Evolutionary conservation across 2,113 vertebrate genomes (phyloP).

Genomic region (Ameiurus melas): DNA sequence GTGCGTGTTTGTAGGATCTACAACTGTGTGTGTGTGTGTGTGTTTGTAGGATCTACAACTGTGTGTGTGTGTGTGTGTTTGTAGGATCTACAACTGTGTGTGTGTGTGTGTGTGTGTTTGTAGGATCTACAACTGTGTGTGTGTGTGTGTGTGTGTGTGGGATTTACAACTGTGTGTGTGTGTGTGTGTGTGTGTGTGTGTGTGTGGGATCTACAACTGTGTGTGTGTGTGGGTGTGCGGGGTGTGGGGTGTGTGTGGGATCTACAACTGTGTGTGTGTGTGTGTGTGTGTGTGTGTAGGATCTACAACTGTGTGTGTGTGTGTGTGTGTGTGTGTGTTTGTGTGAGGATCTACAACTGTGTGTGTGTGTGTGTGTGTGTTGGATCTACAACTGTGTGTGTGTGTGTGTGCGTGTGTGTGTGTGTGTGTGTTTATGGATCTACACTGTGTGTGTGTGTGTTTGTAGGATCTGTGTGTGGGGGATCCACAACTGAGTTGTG

Average conservation of each 20-base stretch:
- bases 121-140: too few relatives aligned
- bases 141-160: too few relatives aligned
- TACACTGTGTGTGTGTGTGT: too few relatives aligned
- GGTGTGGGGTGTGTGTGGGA: not conserved
- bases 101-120: too few relatives aligned
- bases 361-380: not conserved
- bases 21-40: not conserved
- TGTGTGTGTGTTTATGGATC: too few relatives aligned
- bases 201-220: too few relatives aligned
- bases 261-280: not conserved
- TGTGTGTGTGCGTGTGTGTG: not conserved
- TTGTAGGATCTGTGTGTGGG: not conserved
- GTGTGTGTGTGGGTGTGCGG: too few relatives aligned
- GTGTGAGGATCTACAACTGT: not conserved
- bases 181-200: too few relatives aligned
- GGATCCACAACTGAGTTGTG: not conserved
- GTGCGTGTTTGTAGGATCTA: conserved; percentile 2
- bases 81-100: too few relatives aligned
- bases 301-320: not conserved
- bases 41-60: too few relatives aligned
- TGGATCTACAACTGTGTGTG: not conserved
- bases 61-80: too few relatives aligned
- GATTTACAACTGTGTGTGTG: too few relatives aligned
- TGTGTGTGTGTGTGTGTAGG: not conserved
- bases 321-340: not conserved